Evolutionary conservation across 2,888 invertebrate genomes (phyloP).

Genomic region (Eurois occulta): DNA sequence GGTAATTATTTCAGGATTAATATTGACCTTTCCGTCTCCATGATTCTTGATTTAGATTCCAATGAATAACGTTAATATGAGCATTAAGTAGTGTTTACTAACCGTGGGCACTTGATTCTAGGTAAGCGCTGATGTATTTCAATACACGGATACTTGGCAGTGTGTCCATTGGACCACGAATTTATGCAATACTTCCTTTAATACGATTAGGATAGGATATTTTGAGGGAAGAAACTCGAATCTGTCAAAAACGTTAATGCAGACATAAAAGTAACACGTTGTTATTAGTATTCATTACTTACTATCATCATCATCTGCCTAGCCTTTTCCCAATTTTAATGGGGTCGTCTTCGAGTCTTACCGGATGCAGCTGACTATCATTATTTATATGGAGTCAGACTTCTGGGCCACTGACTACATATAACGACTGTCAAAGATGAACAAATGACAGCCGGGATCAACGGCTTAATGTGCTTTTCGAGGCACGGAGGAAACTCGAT

Average conservation of each 20-base stretch:
- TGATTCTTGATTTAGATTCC: constrained; percentile 26
- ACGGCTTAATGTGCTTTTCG: too few relatives aligned
- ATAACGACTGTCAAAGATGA: too few relatives aligned
- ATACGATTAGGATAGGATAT: neutral
- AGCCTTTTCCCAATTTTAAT: too few relatives aligned
- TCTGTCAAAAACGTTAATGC: neutral
- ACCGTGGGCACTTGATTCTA: constrained; percentile 40
- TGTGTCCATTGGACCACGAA: constrained; percentile 37
- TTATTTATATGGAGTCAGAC: too few relatives aligned
- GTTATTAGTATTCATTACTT: neutral
- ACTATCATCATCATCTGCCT: neutral
- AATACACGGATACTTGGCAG: constrained; percentile 25
- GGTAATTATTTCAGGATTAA: neutral
- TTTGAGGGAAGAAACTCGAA: neutral
- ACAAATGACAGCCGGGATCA: too few relatives aligned
- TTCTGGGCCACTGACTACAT: too few relatives aligned
- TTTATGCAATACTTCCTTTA: neutral
- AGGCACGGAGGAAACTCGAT: too few relatives aligned
- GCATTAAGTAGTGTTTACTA: constrained; percentile 34
- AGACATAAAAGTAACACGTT: neutral
- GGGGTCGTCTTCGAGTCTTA: too few relatives aligned
- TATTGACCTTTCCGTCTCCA: constrained; percentile 3
- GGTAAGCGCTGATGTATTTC: constrained; percentile 50
- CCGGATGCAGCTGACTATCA: too few relatives aligned
- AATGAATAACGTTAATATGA: constrained; percentile 24